Base-by-base conservation (phyloP, 2,888 invertebrate species). In the Notocelia uddmanniana region DNA sequence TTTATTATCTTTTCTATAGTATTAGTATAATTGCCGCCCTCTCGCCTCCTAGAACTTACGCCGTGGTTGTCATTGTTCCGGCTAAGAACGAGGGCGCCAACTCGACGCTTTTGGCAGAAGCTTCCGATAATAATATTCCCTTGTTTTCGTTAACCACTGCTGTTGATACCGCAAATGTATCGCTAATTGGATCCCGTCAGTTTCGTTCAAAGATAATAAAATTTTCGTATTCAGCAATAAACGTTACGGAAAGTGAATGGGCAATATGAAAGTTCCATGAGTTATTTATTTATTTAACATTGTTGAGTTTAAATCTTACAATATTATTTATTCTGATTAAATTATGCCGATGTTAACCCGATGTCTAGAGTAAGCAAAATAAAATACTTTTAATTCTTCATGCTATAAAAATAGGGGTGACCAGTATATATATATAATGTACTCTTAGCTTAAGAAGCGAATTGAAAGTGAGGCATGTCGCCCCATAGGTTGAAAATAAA, bases 1-100 rank as follows among this genome's bases (percentile, higher is more conserved):
- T 0, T 31, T 9, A 31, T 31, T 26, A 26, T n/a, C n/a, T n/a
- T n/a, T n/a, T n/a, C n/a, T n/a, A n/a, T n/a, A n/a, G n/a, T n/a
- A n/a, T n/a, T n/a, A n/a, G n/a, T n/a, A n/a, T 31, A 34, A 58
- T 3, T 13, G 41, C 34, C 26, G 19, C 9, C 50, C 62, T 41
- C 66, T 64, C 0, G 21, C 2, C 57, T 15, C 19, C 21, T 59
- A 45, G 10, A 18, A 21, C 31, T 26, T 50, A 48, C 26, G 19
- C n/a, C 68, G 34, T 26, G 15, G 23, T 34, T 48, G 52, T 67
- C 67, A 68, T 72, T 72, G 67, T 60, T 72, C 55, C 72, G 55
- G 76, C 80, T 84, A 82, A 82, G 83, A 84, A 83, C 75, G 78
- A 78, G 91, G 90, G 89, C 91, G 92, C 91, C 91, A 81, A 80